Evolutionary conservation across 2,888 invertebrate genomes (phyloP), one percentile per base, ranked within the genome.

Genomic region (Limenitis camilla): DNA sequence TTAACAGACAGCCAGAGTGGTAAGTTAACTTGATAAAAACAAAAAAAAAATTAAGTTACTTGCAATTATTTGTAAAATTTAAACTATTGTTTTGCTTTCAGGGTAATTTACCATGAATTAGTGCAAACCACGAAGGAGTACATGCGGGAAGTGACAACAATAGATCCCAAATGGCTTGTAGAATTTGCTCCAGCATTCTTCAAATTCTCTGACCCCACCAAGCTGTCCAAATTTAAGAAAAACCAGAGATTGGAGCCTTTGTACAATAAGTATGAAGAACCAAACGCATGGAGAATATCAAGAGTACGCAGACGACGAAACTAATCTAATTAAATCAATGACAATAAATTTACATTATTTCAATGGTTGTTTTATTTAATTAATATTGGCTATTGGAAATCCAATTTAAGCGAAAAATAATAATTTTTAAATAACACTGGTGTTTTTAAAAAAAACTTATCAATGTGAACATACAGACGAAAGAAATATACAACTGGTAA

Each of bases 111-210:
- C 77, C 99, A 99, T 73, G 99, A 99, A 80, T 84, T 99, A 61
- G 98, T 99, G 4, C 96, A 98, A 81, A 99, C 99, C 0, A 99
- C 99, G 0, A 99, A 99, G 74, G 99, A 99, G 76, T 99, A 99
- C 78, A 99, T 99, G 99, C 90, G 98, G 30, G 98, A 99, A 82
- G 98, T 99, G 8, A 97, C 96, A 0, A 96, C 97, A 0, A 97
- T 97, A 51, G 97, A 98, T 85, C 97, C 97, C 0, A 97, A 97
- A 78, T 99, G 99, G 99, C 89, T 99, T 52, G 98, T 99, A 0
- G 99, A 99, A 77, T 99, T 97, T 77, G 99, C 99, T 0, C 98
- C 99, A 0, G 98, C 99, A 0, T 99, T 99, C 90, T 99, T 99
- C 89, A 96, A 97, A 78, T 97, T 99, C 87, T 97, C 97, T 5